Evolutionary conservation across 2,113 vertebrate species (phyloP).

Genomic region (Lagopus leucura): DNA sequence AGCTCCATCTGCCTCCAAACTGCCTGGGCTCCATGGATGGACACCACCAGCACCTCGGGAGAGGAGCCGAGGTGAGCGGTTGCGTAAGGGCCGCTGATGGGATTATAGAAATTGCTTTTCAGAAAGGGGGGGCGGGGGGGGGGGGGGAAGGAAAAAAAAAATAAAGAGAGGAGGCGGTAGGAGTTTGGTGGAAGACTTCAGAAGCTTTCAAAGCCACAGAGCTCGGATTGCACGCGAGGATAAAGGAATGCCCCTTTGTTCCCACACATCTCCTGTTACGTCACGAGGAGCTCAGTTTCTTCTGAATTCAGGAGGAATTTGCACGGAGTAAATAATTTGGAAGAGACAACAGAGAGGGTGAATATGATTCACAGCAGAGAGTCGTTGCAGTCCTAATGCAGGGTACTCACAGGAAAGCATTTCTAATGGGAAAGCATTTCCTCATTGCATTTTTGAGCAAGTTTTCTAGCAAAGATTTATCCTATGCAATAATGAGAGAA

Average conservation of each 20-base stretch:
- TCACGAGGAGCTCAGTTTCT: slow-evolving; percentile 70
- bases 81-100: slow-evolving; percentile 63
- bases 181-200: slow-evolving; percentile 65
- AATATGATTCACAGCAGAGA: slow-evolving; percentile 19
- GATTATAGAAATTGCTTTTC: slow-evolving; percentile 71
- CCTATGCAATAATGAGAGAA: not conserved
- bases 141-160: too few relatives aligned
- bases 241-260: slow-evolving; percentile 78
- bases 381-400: not conserved
- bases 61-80: slow-evolving; percentile 73
- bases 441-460: not conserved
- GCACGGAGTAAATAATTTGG: slow-evolving; percentile 37
- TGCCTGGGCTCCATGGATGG: not conserved
- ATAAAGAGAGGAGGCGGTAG: not conserved
- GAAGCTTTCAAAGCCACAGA: slow-evolving; percentile 69
- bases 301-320: slow-evolving; percentile 67
- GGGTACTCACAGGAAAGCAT: not conserved
- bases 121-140: not conserved
- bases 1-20: slow-evolving; percentile 58
- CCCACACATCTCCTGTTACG: slow-evolving; percentile 82
- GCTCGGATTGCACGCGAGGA: slow-evolving; percentile 74
- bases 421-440: not conserved
- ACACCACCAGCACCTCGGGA: slow-evolving; percentile 3
- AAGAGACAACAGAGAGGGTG: not conserved
- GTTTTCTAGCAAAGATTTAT: not conserved